Evolutionary conservation across 2,113 vertebrate genomes (phyloP).

Genomic region (Lagenorhynchus albirostris): DNA sequence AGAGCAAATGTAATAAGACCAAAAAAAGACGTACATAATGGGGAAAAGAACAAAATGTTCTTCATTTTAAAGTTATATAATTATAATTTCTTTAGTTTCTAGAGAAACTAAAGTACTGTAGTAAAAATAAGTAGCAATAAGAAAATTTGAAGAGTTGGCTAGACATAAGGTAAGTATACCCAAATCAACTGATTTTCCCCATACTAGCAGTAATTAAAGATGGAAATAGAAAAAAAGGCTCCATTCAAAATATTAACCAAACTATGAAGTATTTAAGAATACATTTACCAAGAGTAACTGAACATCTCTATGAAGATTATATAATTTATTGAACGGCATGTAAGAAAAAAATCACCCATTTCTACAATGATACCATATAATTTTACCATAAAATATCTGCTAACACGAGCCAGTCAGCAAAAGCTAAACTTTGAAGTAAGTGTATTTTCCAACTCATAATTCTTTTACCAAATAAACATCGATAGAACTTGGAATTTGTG

Average conservation of each 20-base stretch:
- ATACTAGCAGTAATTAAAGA: neutral
- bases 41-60: neutral
- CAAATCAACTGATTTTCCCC: neutral
- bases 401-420: neutral
- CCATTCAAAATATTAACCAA: neutral
- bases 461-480: slow-evolving; percentile 17
- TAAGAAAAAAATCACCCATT: neutral
- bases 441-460: neutral
- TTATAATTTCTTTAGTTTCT: neutral
- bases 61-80: neutral
- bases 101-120: neutral
- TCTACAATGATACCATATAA: neutral
- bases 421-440: neutral
- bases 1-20: neutral
- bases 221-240: neutral
- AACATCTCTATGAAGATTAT: neutral
- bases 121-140: neutral
- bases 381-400: neutral
- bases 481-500: neutral
- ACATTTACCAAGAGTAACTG: neutral
- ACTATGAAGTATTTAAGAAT: neutral
- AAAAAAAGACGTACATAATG: neutral
- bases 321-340: neutral
- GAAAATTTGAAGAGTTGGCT: neutral
- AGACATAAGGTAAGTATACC: neutral